Evolutionary conservation across 2,888 invertebrate species (phyloP).

Genomic region (Proisotoma minuta): DNA sequence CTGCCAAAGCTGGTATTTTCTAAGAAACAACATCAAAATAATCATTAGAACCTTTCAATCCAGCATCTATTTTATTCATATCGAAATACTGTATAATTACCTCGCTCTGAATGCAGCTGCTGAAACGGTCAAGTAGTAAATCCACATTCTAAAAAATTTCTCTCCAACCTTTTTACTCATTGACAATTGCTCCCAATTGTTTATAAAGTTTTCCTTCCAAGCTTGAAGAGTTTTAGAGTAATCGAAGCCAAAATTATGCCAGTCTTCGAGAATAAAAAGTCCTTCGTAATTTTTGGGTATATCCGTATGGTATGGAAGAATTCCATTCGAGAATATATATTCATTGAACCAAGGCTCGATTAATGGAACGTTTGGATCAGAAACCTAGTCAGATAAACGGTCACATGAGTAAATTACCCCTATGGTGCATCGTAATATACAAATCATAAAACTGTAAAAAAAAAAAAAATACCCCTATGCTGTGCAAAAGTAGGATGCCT

Average conservation of each 20-base stretch:
- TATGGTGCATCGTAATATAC: no score
- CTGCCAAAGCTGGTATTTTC: constrained; percentile 38
- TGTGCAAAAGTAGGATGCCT: constrained; percentile 44
- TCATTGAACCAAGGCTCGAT: constrained; percentile 44
- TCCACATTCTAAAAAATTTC: constrained; percentile 37
- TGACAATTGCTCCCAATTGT: constrained; percentile 25
- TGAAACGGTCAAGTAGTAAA: constrained; percentile 30
- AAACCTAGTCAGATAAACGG: no score
- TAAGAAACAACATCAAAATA: background rate
- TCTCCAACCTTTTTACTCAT: constrained; percentile 4
- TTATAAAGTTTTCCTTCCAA: constrained; percentile 38
- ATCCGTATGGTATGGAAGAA: constrained; percentile 41
- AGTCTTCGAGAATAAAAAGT: constrained; percentile 41
- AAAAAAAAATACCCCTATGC: constrained; percentile 42
- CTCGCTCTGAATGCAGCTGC: constrained; percentile 23
- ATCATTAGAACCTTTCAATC: background rate
- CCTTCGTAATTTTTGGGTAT: constrained; percentile 30
- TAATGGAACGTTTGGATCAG: constrained; percentile 29
- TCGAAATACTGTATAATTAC: no score
- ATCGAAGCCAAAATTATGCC: constrained; percentile 42
- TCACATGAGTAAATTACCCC: no score
- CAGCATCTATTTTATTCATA: background rate
- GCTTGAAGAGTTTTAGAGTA: constrained; percentile 37
- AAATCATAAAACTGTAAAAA: no score
- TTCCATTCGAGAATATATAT: constrained; percentile 45